Evolutionary conservation across 2,113 vertebrate species (phyloP).

Genomic region (Vidua macroura): DNA sequence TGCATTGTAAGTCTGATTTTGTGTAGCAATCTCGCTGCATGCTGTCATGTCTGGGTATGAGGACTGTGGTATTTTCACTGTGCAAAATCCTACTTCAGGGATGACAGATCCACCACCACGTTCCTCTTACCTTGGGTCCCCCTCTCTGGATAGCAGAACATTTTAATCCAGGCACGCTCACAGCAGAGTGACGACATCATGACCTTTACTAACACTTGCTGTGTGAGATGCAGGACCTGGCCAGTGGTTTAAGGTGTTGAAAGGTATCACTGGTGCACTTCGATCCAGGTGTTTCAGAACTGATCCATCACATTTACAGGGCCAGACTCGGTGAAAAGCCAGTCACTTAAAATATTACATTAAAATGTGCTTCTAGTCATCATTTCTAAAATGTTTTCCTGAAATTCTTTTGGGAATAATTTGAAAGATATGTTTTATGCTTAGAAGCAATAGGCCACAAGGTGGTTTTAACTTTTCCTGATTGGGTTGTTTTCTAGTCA

Average conservation of each 20-base stretch:
- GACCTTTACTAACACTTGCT: background rate
- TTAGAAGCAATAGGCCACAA: background rate
- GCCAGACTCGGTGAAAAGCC: conserved; percentile 18
- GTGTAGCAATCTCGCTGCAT: conserved; percentile 7
- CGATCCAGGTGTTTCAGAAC: conserved; percentile 31
- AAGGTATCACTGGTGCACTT: conserved; percentile 18
- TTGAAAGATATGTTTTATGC: background rate
- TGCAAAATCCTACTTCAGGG: conserved; percentile 24
- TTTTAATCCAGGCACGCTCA: conserved; percentile 39
- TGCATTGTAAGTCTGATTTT: conserved; percentile 13
- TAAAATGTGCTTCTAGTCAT: conserved; percentile 20
- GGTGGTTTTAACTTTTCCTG: background rate
- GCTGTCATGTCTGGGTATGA: conserved; percentile 42
- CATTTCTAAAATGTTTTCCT: conserved; percentile 11
- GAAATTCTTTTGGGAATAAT: background rate
- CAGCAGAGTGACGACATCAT: conserved; percentile 45
- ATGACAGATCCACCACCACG: background rate
- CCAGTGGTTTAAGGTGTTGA: background rate
- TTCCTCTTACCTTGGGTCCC: background rate
- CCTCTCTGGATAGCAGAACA: background rate
- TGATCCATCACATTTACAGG: conserved; percentile 16
- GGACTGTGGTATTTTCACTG: background rate
- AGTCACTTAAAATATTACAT: conserved; percentile 29
- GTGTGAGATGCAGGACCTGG: background rate
- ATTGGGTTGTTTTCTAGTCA: background rate